A percentile compares a stretch with the other conserved stretches of the same genome.
Evolutionary conservation across 2,113 vertebrate species (phyloP).

Genomic region (Saguinus imperator): DNA sequence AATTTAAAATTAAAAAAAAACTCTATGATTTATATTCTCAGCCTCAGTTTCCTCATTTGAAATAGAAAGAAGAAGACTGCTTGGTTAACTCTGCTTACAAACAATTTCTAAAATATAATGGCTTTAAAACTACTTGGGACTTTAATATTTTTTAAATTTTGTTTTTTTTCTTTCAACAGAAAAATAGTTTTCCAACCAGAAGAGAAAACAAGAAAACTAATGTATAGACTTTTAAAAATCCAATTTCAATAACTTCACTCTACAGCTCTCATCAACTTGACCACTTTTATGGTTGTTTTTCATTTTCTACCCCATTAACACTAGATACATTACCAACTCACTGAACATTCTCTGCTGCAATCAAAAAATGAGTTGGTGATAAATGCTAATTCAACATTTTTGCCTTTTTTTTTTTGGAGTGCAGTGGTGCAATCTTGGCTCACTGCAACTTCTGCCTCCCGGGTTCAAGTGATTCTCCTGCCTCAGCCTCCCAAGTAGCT

Average conservation of each 20-base stretch:
- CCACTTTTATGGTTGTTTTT: slow-evolving; percentile 58
- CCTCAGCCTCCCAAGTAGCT: no score
- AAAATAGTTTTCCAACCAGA: background rate
- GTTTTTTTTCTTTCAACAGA: background rate
- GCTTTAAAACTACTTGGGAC: background rate
- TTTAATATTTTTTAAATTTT: background rate
- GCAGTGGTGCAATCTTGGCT: no score
- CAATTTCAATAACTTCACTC: slow-evolving; percentile 55
- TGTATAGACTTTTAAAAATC: background rate
- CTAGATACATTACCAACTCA: slow-evolving; percentile 39
- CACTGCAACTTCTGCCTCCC: no score
- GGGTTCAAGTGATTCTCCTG: no score
- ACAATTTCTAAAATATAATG: background rate
- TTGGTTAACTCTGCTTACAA: background rate
- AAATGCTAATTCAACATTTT: slow-evolving; percentile 57
- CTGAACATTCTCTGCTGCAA: slow-evolving; percentile 21
- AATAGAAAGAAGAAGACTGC: background rate
- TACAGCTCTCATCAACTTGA: slow-evolving; percentile 35
- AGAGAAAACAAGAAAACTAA: background rate
- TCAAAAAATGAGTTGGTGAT: slow-evolving; percentile 45
- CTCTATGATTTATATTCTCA: background rate
- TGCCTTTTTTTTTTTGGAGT: background rate
- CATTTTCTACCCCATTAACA: slow-evolving; percentile 64
- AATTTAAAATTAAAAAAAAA: no score
- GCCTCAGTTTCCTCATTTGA: background rate